A percentile compares a stretch with the other conserved stretches of the same genome.
Evolutionary conservation across 2,888 invertebrate species (phyloP).

Genomic region (Julus scanicus): DNA sequence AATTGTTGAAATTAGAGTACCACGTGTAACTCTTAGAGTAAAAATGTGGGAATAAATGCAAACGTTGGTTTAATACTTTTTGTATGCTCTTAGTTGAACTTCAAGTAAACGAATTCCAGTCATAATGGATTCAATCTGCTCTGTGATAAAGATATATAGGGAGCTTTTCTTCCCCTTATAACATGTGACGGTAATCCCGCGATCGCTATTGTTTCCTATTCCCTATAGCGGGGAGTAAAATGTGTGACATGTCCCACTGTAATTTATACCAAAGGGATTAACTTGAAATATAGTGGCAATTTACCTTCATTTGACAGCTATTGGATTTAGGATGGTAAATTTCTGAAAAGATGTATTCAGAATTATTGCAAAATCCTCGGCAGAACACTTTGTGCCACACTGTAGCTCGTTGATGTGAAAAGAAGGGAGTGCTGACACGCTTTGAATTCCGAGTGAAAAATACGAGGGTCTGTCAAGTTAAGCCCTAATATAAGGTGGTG

Average conservation of each 20-base stretch:
- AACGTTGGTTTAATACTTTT: background rate
- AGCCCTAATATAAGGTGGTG: slow-evolving; percentile 29
- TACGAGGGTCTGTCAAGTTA: slow-evolving; percentile 9
- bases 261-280: slow-evolving; percentile 53
- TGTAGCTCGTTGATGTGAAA: background rate
- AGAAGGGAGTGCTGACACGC: slow-evolving; percentile 28
- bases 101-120: slow-evolving; percentile 9
- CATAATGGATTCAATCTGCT: slow-evolving; percentile 11
- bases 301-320: slow-evolving; percentile 53
- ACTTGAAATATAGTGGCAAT: slow-evolving; percentile 49
- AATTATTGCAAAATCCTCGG: slow-evolving; percentile 42
- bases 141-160: slow-evolving; percentile 9
- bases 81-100: background rate
- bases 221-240: slow-evolving; percentile 15
- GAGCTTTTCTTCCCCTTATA: slow-evolving; percentile 31
- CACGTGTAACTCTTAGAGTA: background rate
- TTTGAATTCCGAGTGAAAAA: slow-evolving; percentile 14
- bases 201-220: slow-evolving; percentile 27
- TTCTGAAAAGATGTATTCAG: slow-evolving; percentile 22
- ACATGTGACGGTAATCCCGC: slow-evolving; percentile 26
- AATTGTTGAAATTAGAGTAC: too few relatives aligned
- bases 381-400: slow-evolving; percentile 31
- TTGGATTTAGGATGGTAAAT: slow-evolving; percentile 33
- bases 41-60: background rate
- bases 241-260: slow-evolving; percentile 37